Evolutionary conservation across 2,888 invertebrate genomes (phyloP).

Genomic region (Ectemnius continuus): DNA sequence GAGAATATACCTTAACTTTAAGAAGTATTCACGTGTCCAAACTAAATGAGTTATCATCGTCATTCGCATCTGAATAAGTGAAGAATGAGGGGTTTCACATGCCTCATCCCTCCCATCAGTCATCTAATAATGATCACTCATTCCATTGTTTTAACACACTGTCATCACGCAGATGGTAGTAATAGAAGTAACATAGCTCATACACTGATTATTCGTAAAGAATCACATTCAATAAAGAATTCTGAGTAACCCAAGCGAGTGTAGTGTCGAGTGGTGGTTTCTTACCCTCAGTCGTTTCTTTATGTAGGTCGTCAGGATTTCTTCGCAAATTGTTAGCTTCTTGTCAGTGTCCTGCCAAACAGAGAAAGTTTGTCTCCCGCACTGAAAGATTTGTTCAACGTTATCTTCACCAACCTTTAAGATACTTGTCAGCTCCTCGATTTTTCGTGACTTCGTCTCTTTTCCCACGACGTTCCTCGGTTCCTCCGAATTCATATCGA

Average conservation of each 20-base stretch:
- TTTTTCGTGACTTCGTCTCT: conserved; percentile 58
- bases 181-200: too few relatives aligned
- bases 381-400: neutral
- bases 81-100: too few relatives aligned
- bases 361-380: neutral
- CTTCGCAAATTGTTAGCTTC: conserved; percentile 69
- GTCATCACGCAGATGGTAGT: neutral
- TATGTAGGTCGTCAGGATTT: conserved; percentile 65
- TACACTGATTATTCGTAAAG: neutral
- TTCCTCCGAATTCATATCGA: conserved; percentile 23
- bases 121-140: conserved; percentile 1
- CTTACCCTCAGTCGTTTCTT: conserved; percentile 66
- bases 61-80: neutral
- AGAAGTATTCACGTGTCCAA: neutral
- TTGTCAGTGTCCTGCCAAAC: conserved; percentile 66
- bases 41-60: neutral
- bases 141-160: neutral
- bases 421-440: conserved; percentile 61
- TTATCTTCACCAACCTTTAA: conserved; percentile 54
- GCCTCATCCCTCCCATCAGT: too few relatives aligned
- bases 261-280: conserved; percentile 5
- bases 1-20: neutral
- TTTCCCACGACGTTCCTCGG: conserved; percentile 33
- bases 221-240: neutral
- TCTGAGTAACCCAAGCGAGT: neutral